Base-by-base conservation (phyloP, 2,797 vertebrate genomes). In the Bradypodion pumilum region DNA sequence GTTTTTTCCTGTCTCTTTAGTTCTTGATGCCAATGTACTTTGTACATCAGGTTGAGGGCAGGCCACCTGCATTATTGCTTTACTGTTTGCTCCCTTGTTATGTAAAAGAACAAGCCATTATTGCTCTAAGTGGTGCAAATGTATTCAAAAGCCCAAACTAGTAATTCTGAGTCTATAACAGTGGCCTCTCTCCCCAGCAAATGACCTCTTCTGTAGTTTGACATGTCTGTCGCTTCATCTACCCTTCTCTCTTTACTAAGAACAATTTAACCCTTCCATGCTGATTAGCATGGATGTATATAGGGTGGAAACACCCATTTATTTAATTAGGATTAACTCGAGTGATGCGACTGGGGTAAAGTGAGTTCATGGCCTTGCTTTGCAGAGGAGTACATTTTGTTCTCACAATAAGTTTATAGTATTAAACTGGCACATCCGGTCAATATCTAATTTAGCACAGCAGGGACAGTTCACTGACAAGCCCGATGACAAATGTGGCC, bases 361-460 rank as follows among this genome's bases (percentile, higher is more conserved):
- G 0, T 0, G 0, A 84, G 46, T 13, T 37, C 35, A 16, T 40
- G 81, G 7, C 35, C 82, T 74, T 13, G 70, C 8, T 0, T 1
- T 82, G 69, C 37, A 88, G 74, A 86, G n/a, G 7, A 82, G 65
- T 83, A 72, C 76, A 7, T 12, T 72, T 77, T 78, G 23, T 80
- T 88, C 78, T 89, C 87, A 70, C 69, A 80, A 25, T 27, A 80
- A 88, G 19, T 85, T 89, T 80, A 73, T 78, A 72, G 40, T 74
- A 23, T 86, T 89, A 88, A 90, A 81, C 35, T 52, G 86, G 63
- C 40, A 79, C 49, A 90, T 76, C 35, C 15, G 2, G 88, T 88
- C 90, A 91, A 90, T 86, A 89, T 84, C 87, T 90, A 84, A 89
- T 89, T 90, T 89, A 73, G 52, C 87, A 32, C 35, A 91, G 70